Percentiles rank a stretch among this genome's conserved stretches.
Conservation (phyloP, 2,797 vertebrate genomes). For the Enteromius argenteus region DNA sequence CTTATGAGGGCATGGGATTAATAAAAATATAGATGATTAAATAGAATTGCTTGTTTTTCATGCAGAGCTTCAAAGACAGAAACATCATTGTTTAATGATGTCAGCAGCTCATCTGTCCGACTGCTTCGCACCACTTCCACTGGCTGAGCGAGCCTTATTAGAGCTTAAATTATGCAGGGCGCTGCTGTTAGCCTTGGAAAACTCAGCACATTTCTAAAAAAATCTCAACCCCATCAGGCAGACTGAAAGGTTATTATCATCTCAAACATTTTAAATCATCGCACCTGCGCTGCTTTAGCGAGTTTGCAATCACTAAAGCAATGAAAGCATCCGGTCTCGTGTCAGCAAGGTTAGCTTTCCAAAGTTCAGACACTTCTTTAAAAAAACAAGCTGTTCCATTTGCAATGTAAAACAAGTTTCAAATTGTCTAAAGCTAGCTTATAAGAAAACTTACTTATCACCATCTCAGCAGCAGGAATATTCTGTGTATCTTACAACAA, state of each 20-base stretch:
- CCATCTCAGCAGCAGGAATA: neutral
- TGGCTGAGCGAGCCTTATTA: constrained; percentile 61
- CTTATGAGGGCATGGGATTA: neutral
- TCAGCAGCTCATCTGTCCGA: neutral
- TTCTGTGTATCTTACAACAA: neutral
- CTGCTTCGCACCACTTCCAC: constrained; percentile 55
- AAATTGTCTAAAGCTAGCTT: neutral
- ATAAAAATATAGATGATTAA: neutral
- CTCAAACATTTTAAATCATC: constrained; percentile 30
- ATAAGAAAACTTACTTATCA: neutral
- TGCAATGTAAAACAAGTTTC: constrained; percentile 13
- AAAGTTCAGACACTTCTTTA: neutral
- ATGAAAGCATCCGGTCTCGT: neutral
- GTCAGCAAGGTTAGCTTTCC: constrained; percentile 18
- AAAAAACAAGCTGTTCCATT: constrained; percentile 6
- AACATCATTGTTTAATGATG: constrained; percentile 22
- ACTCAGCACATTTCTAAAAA: constrained; percentile 38
- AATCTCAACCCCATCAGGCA: constrained; percentile 10
- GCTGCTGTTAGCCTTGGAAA: constrained; percentile 43
- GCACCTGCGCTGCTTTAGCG: neutral
- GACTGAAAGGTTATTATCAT: neutral
- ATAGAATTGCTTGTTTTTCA: constrained; percentile 44
- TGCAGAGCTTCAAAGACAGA: constrained; percentile 47
- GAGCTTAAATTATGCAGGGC: constrained; percentile 63
- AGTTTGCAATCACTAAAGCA: constrained; percentile 12